phyloP scores from a whole-genome alignment of 2,888 invertebrate genomes.

The Pollenia griseotomentosa region DNA sequence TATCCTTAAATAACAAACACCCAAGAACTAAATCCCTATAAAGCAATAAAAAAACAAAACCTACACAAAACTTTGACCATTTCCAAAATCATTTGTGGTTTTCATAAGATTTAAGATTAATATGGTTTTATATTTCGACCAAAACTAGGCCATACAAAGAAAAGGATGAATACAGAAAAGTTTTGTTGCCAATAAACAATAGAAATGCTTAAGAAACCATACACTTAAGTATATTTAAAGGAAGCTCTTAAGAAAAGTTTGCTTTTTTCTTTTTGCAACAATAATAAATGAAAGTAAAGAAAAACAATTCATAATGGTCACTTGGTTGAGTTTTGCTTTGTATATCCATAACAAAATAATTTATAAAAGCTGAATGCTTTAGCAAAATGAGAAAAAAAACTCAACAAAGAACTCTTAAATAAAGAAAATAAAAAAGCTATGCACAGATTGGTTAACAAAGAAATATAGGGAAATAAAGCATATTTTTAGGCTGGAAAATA shows the following conservation, averaged over 20 bases:
- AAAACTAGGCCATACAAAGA: constrained; percentile 44
- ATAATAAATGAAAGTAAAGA: constrained; percentile 26
- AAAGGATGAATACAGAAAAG: background rate
- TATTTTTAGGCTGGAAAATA: too few relatives aligned
- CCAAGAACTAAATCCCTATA: background rate
- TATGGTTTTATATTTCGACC: constrained; percentile 33
- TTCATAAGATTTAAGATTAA: constrained; percentile 31
- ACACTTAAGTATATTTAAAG: constrained; percentile 40
- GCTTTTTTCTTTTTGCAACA: background rate
- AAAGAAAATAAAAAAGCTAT: background rate
- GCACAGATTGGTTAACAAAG: background rate
- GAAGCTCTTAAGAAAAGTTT: constrained; percentile 23
- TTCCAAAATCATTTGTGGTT: constrained; percentile 47
- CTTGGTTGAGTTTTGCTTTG: constrained; percentile 33
- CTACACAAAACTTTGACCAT: constrained; percentile 41
- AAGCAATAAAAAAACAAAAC: background rate
- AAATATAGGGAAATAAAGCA: background rate
- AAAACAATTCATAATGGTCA: constrained; percentile 29
- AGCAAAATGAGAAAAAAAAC: background rate
- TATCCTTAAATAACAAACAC: background rate
- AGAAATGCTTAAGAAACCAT: constrained; percentile 34
- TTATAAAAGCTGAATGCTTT: constrained; percentile 24
- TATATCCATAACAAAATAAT: constrained; percentile 6
- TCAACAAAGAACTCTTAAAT: background rate
- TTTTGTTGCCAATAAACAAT: constrained; percentile 32